These are phyloP conservation scores for Emys orbicularis DNA, from an alignment of 2,797 vertebrate genomes.

Conservation along the genomic window DNA sequence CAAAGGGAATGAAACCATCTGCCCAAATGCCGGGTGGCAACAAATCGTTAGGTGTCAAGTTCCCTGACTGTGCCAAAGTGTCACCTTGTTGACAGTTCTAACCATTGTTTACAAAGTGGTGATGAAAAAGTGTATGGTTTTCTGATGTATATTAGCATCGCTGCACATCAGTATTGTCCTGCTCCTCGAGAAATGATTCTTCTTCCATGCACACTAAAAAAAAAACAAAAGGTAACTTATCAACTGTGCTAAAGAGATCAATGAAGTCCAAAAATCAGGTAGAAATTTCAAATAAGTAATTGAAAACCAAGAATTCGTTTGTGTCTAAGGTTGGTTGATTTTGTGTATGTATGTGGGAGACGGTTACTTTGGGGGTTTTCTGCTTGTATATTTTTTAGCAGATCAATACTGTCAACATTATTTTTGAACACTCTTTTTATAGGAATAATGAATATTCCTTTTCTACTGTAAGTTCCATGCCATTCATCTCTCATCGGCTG, in stretches of 20 bases:
- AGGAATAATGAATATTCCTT: conserved; percentile 49
- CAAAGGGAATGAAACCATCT: conserved; percentile 47
- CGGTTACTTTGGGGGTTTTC: not conserved
- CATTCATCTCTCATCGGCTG: conserved; percentile 60
- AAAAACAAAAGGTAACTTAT: not conserved
- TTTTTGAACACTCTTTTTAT: conserved; percentile 57
- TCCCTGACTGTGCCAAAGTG: conserved; percentile 13
- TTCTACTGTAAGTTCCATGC: conserved; percentile 35
- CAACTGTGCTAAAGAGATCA: not conserved
- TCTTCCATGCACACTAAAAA: not conserved
- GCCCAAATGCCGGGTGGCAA: conserved; percentile 2
- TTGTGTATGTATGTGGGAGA: not conserved
- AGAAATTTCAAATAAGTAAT: conserved; percentile 1
- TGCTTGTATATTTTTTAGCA: conserved; percentile 21
- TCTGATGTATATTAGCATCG: not conserved
- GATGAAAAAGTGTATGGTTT: not conserved
- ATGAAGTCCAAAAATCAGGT: not conserved
- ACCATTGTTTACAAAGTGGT: not conserved
- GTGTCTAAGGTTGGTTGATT: not conserved
- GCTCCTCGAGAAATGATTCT: not conserved
- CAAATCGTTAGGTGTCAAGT: conserved; percentile 33
- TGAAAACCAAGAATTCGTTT: not conserved
- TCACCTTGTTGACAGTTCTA: not conserved
- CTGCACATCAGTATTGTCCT: not conserved
- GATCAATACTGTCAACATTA: conserved; percentile 63